Evolutionary conservation across 2,888 invertebrate species (phyloP).

Genomic region (Phasia obesa): DNA sequence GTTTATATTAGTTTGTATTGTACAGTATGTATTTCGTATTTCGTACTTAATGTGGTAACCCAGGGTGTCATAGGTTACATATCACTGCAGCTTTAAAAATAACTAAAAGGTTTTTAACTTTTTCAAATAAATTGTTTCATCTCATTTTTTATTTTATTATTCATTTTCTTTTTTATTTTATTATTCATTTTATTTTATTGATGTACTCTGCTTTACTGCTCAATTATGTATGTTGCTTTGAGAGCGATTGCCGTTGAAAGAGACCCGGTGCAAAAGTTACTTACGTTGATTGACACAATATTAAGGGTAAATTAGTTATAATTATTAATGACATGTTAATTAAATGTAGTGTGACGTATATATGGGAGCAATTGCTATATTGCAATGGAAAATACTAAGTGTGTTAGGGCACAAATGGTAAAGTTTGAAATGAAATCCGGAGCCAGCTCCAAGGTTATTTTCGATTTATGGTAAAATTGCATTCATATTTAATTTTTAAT

Average conservation of each 20-base stretch:
- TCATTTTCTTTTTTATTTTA: conserved; percentile 7
- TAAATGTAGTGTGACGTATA: conserved; percentile 33
- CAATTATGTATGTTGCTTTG: conserved; percentile 3
- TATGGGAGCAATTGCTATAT: not conserved
- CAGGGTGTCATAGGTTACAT: conserved; percentile 25
- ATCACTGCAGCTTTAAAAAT: conserved; percentile 37
- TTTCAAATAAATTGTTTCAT: not conserved
- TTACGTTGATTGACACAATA: conserved; percentile 63
- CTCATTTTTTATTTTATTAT: too few relatives aligned
- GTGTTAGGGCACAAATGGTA: too few relatives aligned
- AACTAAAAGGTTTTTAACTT: conserved; percentile 25
- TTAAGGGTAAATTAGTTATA: conserved; percentile 62
- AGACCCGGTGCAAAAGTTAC: conserved; percentile 17
- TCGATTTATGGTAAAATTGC: too few relatives aligned
- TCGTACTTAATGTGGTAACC: conserved; percentile 15
- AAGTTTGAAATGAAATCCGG: too few relatives aligned
- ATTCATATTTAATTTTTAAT: too few relatives aligned
- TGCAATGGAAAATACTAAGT: not conserved
- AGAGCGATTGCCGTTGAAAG: conserved; percentile 13
- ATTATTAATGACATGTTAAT: conserved; percentile 63
- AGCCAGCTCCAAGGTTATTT: too few relatives aligned
- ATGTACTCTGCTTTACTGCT: not conserved
- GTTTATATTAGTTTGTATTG: not conserved
- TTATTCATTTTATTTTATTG: conserved; percentile 1
- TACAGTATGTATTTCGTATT: not conserved